Percentiles rank a stretch among this genome's conserved stretches.
Evolutionary conservation across 2,888 invertebrate species (phyloP).

Genomic region (Aporophyla lueneburgensis): DNA sequence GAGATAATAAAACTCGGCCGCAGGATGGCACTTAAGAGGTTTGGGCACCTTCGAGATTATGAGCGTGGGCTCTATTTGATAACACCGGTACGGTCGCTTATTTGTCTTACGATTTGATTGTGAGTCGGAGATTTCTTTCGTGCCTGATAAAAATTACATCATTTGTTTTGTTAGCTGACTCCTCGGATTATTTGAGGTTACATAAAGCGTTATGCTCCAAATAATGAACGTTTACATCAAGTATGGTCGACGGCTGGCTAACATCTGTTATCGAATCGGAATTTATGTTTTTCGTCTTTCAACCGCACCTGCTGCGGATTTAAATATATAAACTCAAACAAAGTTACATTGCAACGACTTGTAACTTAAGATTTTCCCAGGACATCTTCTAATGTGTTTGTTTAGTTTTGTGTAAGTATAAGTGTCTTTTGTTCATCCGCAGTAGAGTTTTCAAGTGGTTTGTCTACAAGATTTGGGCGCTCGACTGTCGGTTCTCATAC

Average conservation of each 20-base stretch:
- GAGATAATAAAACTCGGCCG: slow-evolving; percentile 84
- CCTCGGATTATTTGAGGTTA: slow-evolving; percentile 79
- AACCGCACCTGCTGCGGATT: slow-evolving; percentile 85
- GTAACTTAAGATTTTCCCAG: slow-evolving; percentile 74
- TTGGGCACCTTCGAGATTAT: slow-evolving; percentile 80
- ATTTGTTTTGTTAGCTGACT: slow-evolving; percentile 68
- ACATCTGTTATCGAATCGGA: slow-evolving; percentile 88
- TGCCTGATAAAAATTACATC: slow-evolving; percentile 69
- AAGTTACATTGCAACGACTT: slow-evolving; percentile 69
- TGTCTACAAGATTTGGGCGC: slow-evolving; percentile 82
- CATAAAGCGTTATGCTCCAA: slow-evolving; percentile 81
- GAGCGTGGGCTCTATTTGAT: slow-evolving; percentile 83
- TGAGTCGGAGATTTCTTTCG: slow-evolving; percentile 71
- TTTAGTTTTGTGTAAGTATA: slow-evolving; percentile 79
- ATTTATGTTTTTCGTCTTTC: slow-evolving; percentile 88
- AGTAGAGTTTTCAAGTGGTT: slow-evolving; percentile 79
- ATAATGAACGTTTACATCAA: slow-evolving; percentile 82
- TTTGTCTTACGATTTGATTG: slow-evolving; percentile 81
- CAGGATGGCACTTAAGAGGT: slow-evolving; percentile 83
- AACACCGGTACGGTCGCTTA: slow-evolving; percentile 78
- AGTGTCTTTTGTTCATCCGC: slow-evolving; percentile 78
- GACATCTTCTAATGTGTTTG: slow-evolving; percentile 75
- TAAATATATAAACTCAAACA: slow-evolving; percentile 79
- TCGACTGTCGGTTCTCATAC: slow-evolving; percentile 81
- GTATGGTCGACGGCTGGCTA: slow-evolving; percentile 82